Base-by-base conservation (phyloP, 2,888 invertebrate genomes). In the Achlya flavicornis region DNA sequence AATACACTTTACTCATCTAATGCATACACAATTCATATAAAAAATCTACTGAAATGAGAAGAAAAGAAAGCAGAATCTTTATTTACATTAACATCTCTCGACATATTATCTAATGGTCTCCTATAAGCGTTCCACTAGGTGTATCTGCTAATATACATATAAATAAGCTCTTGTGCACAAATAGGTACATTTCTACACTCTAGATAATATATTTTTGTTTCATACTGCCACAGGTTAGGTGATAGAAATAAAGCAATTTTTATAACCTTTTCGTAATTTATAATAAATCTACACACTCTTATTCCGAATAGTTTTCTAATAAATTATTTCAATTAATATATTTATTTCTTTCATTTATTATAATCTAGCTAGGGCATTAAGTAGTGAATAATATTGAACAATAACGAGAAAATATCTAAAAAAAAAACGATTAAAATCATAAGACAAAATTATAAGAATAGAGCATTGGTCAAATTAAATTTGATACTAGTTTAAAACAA, bases 281-380 rank as follows among this genome's bases (percentile, higher is more conserved):
- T 59, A 35, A 32, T 10, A 16, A 59, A 59, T 41, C 38, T 38
- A 38, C 38, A 38, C 3, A 59, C 41, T 35, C 8, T 14, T 58
- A 59, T 41, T 65, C 66, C 63, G 66, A 57, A 68, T 69, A 75
- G 16, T 64, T 66, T 53, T 41, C 66, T 65, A 59, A 65, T 43
- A 63, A 72, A 68, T 67, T 72, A 66, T 66, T 66, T n/a, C 16
- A 63, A 64, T 66, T 7, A 38, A 10, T 10, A 10, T 38, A 10
- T 69, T 62, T 68, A 46, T 11, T 61, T 61, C 59, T 64, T 66
- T 8, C 63, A 64, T 72, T 70, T 69, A 67, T 1, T 35, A 35
- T 7, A 33, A 63, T 68, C 64, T 70, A 70, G 6, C 41, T 41
- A 41, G 4, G 4, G 12, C 41, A 58, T 58, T 58, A 58, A 33